Percentiles rank a stretch among this genome's conserved stretches.
These are phyloP conservation scores for Gobio occitaniae DNA, from an alignment of 2,797 vertebrate genomes.

Conservation along the genomic window DNA sequence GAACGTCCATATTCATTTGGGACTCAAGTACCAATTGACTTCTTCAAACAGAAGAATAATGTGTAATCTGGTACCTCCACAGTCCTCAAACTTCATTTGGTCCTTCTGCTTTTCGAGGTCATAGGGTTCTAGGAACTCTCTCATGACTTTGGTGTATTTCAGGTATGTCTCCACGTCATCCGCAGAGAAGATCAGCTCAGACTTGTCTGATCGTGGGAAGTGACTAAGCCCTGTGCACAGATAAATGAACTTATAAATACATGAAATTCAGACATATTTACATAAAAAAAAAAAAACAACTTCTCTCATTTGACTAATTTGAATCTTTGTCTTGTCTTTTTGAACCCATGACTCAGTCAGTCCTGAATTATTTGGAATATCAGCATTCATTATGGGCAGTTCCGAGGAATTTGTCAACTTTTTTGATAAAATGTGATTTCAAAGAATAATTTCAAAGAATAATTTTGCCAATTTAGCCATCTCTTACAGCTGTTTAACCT, in stretches of 20 bases:
- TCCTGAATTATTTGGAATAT: neutral
- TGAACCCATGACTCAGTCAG: neutral
- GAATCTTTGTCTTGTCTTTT: neutral
- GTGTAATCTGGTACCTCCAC: slow-evolving; percentile 77
- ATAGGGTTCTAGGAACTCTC: slow-evolving; percentile 80
- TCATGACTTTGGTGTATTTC: slow-evolving; percentile 77
- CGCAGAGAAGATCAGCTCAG: slow-evolving; percentile 81
- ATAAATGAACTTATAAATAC: neutral
- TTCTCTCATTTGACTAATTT: neutral
- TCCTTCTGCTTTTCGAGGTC: slow-evolving; percentile 71
- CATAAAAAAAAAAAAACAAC: too few species aligned
- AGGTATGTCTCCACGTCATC: slow-evolving; percentile 73
- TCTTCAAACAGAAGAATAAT: neutral
- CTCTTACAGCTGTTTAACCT: neutral
- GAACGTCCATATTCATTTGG: neutral
- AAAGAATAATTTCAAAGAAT: neutral
- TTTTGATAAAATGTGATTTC: neutral
- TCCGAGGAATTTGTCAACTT: neutral
- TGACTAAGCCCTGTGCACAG: slow-evolving; percentile 84
- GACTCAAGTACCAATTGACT: neutral
- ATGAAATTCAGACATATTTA: neutral
- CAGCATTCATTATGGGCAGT: neutral
- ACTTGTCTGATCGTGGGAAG: slow-evolving; percentile 84
- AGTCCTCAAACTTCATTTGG: slow-evolving; percentile 83
- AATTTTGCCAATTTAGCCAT: too few species aligned